A percentile compares a stretch with the other conserved stretches of the same genome.
phyloP scores from a whole-genome alignment of 2,888 invertebrate species.

The Hololepta plana region DNA sequence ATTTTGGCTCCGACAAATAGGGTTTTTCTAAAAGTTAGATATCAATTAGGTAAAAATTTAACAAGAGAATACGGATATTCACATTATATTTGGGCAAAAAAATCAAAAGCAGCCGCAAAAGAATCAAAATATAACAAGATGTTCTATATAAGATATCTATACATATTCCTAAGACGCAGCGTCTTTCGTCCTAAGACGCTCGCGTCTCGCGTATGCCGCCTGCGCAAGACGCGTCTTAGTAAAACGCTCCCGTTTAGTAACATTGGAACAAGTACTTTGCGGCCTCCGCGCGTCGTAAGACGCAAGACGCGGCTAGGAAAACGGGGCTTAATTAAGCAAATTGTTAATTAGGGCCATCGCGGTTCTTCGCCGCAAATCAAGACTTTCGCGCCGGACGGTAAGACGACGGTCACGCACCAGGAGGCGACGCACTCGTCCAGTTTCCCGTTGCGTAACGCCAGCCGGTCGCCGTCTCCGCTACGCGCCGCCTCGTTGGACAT shows the following conservation, averaged over 20 bases:
- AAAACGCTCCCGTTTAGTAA: no score
- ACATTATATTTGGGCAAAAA: neutral
- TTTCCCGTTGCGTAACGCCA: slow-evolving; percentile 29
- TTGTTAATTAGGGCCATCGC: slow-evolving; percentile 41
- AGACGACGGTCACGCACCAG: slow-evolving; percentile 20
- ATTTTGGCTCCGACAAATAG: no score
- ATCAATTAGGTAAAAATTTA: no score
- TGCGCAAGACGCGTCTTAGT: no score
- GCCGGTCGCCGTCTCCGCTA: slow-evolving; percentile 60
- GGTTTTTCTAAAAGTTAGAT: no score
- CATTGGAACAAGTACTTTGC: no score
- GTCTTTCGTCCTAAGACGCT: neutral
- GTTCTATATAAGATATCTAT: neutral
- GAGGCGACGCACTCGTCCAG: slow-evolving; percentile 23
- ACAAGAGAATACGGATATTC: neutral
- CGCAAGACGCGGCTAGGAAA: no score
- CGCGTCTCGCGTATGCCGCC: no score
- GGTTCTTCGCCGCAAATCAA: slow-evolving; percentile 72
- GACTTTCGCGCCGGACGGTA: slow-evolving; percentile 67
- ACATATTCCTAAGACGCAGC: no score
- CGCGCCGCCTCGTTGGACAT: slow-evolving; percentile 63
- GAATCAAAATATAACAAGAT: no score
- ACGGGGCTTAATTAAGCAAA: slow-evolving; percentile 1
- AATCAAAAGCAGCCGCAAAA: no score
- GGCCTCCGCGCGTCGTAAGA: no score